These are phyloP conservation scores for Synchiropus splendidus DNA, from an alignment of 2,113 vertebrate species.

Conservation along the genomic window DNA sequence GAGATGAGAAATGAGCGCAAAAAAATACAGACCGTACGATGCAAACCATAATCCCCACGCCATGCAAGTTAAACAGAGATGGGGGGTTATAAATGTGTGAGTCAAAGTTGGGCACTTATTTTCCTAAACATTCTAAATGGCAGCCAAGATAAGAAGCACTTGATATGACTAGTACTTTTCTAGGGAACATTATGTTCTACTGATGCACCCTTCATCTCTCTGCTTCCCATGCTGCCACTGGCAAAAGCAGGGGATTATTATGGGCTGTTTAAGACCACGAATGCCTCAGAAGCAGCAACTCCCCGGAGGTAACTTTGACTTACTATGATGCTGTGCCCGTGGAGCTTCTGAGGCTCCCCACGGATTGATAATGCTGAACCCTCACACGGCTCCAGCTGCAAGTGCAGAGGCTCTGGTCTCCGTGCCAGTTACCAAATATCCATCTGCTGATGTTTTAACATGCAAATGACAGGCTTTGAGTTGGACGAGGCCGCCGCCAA, in stretches of 20 bases:
- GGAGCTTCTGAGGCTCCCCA: slow-evolving; percentile 21
- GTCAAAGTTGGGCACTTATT: too few relatives aligned
- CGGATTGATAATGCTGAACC: slow-evolving; percentile 30
- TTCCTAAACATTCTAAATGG: too few relatives aligned
- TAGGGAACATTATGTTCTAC: slow-evolving; percentile 57
- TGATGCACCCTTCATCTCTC: slow-evolving; percentile 30
- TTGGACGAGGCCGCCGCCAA: background rate
- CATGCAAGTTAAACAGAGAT: too few relatives aligned
- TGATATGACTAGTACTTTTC: too few relatives aligned
- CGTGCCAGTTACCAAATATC: slow-evolving; percentile 18
- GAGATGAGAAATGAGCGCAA: too few relatives aligned
- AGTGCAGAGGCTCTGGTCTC: slow-evolving; percentile 9
- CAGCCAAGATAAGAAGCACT: too few relatives aligned
- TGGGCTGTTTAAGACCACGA: slow-evolving; percentile 35
- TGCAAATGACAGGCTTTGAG: slow-evolving; percentile 27
- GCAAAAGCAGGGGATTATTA: slow-evolving; percentile 50
- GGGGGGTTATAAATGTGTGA: too few relatives aligned
- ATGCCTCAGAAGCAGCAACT: slow-evolving; percentile 38
- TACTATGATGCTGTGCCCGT: slow-evolving; percentile 23
- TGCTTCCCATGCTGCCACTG: slow-evolving; percentile 30
- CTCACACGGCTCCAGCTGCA: slow-evolving; percentile 35
- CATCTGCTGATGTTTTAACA: slow-evolving; percentile 26
- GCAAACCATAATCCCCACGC: too few relatives aligned
- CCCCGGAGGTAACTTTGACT: slow-evolving; percentile 43
- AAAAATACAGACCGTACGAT: too few relatives aligned